These are phyloP conservation scores for Acomys russatus DNA, from an alignment of 2,797 vertebrate species.

Conservation along the genomic window DNA sequence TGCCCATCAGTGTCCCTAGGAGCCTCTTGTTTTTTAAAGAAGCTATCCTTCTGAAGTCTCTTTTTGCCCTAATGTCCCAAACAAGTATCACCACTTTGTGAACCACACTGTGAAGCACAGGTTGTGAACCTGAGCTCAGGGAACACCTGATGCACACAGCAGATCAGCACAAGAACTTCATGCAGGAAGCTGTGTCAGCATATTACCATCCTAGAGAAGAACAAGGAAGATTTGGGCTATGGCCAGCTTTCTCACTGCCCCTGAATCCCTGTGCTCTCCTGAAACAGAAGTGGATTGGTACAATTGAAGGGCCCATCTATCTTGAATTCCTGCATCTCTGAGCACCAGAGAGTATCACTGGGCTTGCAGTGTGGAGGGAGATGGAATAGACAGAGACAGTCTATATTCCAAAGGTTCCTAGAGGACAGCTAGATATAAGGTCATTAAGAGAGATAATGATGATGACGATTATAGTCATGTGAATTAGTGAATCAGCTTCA, in stretches of 20 bases:
- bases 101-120: neutral
- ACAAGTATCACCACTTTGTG: slow-evolving; percentile 22
- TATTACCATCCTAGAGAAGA: neutral
- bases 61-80: neutral
- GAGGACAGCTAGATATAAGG: slow-evolving; percentile 28
- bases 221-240: neutral
- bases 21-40: neutral
- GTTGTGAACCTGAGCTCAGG: slow-evolving; percentile 2
- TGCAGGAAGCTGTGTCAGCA: neutral
- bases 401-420: neutral
- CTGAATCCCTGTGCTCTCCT: neutral
- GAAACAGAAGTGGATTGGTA: neutral
- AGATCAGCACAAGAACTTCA: neutral
- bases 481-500: slow-evolving; percentile 54
- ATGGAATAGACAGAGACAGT: neutral
- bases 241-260: neutral
- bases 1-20: neutral
- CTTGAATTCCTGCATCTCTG: neutral
- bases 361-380: neutral
- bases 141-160: neutral
- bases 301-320: neutral
- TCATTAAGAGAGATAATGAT: neutral
- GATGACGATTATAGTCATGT: slow-evolving; percentile 24
- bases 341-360: neutral
- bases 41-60: neutral